A percentile compares a stretch with the other conserved stretches of the same genome.
Evolutionary conservation across 2,797 vertebrate genomes (phyloP).

Genomic region (Champsocephalus esox): DNA sequence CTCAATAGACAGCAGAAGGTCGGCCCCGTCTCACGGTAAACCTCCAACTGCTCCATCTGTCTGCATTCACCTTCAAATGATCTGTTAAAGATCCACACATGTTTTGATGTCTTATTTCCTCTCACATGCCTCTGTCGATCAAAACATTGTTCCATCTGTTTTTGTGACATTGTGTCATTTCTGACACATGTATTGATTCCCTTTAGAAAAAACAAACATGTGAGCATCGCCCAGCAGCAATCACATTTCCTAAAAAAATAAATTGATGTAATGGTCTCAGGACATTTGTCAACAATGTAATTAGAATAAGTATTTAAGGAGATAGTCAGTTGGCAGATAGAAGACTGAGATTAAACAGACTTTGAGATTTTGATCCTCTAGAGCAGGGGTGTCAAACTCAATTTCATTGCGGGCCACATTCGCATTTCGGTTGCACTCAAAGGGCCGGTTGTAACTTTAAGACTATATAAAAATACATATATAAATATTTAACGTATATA

Average conservation of each 20-base stretch:
- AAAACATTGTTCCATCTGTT: too few species aligned
- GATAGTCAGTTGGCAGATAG: constrained; percentile 12
- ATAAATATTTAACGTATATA: too few species aligned
- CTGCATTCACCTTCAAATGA: constrained; percentile 19
- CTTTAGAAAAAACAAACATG: neutral
- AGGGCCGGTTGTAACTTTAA: too few species aligned
- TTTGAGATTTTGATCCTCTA: constrained; percentile 26
- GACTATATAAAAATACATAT: too few species aligned
- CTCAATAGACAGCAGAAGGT: constrained; percentile 44
- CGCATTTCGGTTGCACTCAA: too few species aligned
- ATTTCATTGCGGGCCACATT: too few species aligned
- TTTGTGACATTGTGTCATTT: neutral
- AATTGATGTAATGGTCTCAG: neutral
- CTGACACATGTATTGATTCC: neutral
- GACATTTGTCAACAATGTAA: constrained; percentile 22
- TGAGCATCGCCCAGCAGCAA: neutral
- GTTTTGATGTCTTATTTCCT: neutral
- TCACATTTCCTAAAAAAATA: neutral
- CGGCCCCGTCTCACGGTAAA: constrained; percentile 5
- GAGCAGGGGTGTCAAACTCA: neutral
- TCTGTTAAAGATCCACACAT: neutral
- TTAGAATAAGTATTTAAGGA: constrained; percentile 37
- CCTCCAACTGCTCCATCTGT: constrained; percentile 65
- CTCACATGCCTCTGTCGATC: constrained; percentile 4
- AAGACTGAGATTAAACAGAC: constrained; percentile 26